phyloP scores from a whole-genome alignment of 2,797 vertebrate species.

The Esox masquinongy region DNA sequence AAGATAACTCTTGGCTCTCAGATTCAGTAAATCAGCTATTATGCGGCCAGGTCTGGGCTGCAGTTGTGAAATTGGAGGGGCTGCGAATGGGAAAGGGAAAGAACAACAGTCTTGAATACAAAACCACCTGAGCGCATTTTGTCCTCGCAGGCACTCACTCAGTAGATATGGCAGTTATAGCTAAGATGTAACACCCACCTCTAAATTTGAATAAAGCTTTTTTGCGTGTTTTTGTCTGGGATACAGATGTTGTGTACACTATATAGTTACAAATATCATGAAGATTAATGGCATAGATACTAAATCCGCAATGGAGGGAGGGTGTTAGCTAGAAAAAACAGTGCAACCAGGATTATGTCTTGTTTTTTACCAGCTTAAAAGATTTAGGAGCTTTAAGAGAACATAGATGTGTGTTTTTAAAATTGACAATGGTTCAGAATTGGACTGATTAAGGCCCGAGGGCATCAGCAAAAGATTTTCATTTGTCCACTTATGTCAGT shows the following conservation, averaged over 20 bases:
- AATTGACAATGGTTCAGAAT: conserved; percentile 10
- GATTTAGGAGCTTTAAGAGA: conserved; percentile 24
- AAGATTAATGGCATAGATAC: conserved; percentile 5
- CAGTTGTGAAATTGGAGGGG: conserved; percentile 58
- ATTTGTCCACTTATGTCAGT: not conserved
- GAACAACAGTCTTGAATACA: conserved; percentile 56
- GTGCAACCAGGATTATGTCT: conserved; percentile 20
- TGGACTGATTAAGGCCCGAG: conserved; percentile 1
- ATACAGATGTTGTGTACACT: not conserved
- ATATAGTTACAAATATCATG: conserved; percentile 1
- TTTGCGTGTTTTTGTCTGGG: not conserved
- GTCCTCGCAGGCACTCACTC: not conserved
- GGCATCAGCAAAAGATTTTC: conserved; percentile 4
- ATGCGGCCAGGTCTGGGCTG: conserved; percentile 39
- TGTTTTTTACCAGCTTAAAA: conserved; percentile 26
- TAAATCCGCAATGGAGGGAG: not conserved
- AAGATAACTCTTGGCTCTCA: conserved; percentile 56
- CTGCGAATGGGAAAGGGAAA: conserved; percentile 31
- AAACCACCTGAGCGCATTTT: conserved; percentile 54
- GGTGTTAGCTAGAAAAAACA: not conserved
- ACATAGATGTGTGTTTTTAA: conserved; percentile 18
- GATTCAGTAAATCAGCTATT: conserved; percentile 54
- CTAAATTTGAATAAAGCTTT: not conserved
- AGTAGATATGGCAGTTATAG: not conserved
- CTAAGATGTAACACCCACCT: not conserved